Conservation (phyloP, 2,113 vertebrate species). For the Rhinolophus sinicus region DNA sequence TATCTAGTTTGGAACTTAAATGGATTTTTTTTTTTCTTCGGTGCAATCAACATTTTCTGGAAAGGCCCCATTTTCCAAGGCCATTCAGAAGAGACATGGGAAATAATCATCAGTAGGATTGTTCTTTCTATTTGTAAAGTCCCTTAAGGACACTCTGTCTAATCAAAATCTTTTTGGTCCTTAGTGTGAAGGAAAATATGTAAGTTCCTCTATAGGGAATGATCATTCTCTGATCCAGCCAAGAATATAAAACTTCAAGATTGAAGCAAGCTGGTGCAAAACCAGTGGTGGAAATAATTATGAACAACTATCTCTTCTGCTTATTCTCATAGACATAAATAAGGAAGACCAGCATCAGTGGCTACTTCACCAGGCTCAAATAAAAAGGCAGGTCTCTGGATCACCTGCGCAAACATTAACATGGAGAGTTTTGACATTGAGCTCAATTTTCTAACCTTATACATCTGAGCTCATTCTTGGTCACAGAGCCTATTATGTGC, state of each 20-base stretch:
- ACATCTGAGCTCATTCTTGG: not conserved
- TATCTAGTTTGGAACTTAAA: not conserved
- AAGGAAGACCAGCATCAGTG: not conserved
- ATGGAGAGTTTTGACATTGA: not conserved
- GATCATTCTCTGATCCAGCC: not conserved
- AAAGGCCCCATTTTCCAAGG: not conserved
- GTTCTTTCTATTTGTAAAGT: not conserved
- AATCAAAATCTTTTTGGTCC: not conserved
- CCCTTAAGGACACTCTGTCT: not conserved
- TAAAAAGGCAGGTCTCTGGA: not conserved
- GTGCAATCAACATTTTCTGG: not conserved
- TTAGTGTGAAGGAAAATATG: not conserved
- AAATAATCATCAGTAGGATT: not conserved
- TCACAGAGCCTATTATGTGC: fast-evolving
- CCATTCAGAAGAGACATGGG: not conserved
- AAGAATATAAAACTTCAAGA: not conserved
- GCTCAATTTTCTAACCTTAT: not conserved
- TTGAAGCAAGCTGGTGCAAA: not conserved
- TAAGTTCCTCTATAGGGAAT: not conserved
- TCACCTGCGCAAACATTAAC: not conserved
- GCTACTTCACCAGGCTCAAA: no score
- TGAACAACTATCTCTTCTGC: not conserved
- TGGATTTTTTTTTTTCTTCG: not conserved
- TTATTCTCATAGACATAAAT: not conserved
- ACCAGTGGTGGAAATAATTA: not conserved